Base-by-base conservation (phyloP, 2,888 invertebrate genomes). In the Druceiella hillmani region DNA sequence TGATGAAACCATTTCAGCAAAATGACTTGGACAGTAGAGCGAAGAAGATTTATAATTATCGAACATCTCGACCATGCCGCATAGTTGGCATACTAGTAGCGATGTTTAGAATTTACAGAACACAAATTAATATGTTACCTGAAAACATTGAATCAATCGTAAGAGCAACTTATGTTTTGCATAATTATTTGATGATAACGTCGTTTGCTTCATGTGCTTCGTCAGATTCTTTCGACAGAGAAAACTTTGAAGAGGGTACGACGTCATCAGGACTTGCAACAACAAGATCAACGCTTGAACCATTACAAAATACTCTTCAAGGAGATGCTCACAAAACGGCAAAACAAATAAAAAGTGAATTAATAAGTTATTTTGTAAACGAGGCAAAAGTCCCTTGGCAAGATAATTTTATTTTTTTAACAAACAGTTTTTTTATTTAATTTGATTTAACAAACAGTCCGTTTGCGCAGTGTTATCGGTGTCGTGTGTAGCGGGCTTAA, bases 1-100 rank as follows among this genome's bases (percentile, higher is more conserved):
- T n/a, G 46, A 11, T 6, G 49, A 15, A 51, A 51, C 34, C 49
- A 49, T 40, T 41, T 40, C 13, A 4, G 14, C 42, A 40, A 40
- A 35, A n/a, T 38, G 22, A 36, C 26, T 27, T 26, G 16, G 33
- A 28, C 33, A 22, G 36, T 16, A 26, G 12, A 13, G 20, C 33
- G 26, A 40, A 36, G 35, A 48, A 25, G 38, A 45, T 50, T 36
- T 46, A 44, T 30, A 51, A 50, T 34, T 54, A 52, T 38, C 40
- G 48, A n/a, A 11, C 49, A 7, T 51, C 44, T 15, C 37, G 41
- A 38, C 43, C 36, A 17, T 25, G 48, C 36, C 32, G 43, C 26
- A 38, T 41, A 12, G 33, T 43, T 29, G 44, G 47, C 7, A 50
- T 50, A 30, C 33, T 47, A 27, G 11, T 37, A 17, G 31, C 38